phyloP scores from a whole-genome alignment of 2,888 invertebrate species.

The Ichneumoninae sp. region DNA sequence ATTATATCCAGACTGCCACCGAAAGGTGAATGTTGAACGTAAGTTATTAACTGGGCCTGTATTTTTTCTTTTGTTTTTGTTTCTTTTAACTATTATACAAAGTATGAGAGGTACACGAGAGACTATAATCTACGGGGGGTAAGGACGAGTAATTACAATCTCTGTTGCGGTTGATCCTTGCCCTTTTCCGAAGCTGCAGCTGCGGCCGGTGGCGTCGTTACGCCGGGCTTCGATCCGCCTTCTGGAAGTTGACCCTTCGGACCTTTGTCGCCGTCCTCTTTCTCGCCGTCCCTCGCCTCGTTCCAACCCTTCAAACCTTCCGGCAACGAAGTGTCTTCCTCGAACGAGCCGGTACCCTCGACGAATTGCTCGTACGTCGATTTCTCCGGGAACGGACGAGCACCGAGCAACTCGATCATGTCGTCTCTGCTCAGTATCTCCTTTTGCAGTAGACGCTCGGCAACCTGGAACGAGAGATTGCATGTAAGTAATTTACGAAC shows the following conservation, averaged over 20 bases:
- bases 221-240: conserved; percentile 40
- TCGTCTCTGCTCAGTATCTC: conserved; percentile 98
- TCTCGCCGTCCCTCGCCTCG: conserved; percentile 85
- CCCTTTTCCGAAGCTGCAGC: conserved; percentile 59
- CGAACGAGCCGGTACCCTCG: conserved; percentile 98
- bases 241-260: conserved; percentile 47
- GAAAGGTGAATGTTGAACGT: conserved; percentile 14
- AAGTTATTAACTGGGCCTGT: conserved; percentile 41
- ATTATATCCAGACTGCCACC: not conserved
- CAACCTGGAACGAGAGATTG: conserved; percentile 85
- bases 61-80: conserved; percentile 50
- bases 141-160: conserved; percentile 74
- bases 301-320: conserved; percentile 99
- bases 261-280: conserved; percentile 76
- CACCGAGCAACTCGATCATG: conserved; percentile 98
- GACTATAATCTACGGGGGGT: conserved; percentile 71
- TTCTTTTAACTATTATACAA: conserved; percentile 79
- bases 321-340: conserved; percentile 97
- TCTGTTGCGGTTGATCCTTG: conserved; percentile 72
- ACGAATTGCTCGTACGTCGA: conserved; percentile 99
- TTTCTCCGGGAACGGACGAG: conserved; percentile 98
- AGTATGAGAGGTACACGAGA: conserved; percentile 73
- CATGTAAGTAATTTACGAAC: not conserved
- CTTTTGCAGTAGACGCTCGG: conserved; percentile 94
- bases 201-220: conserved; percentile 47